Evolutionary conservation across 1,140 invertebrate species (phyloP).

Genomic region (Pygmarrhopalites habei): DNA sequence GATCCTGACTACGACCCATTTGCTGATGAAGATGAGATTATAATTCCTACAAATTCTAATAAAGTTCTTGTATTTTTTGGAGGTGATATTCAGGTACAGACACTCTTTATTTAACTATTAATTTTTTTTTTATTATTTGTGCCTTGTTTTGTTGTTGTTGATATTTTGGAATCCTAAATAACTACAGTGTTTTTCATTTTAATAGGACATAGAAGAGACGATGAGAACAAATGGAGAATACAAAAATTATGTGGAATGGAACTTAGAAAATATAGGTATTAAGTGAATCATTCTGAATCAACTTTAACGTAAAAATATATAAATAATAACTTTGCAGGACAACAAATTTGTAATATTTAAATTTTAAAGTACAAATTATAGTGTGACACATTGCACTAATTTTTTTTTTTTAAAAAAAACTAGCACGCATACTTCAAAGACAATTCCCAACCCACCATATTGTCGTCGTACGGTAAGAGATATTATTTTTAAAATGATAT

Average conservation of each 20-base stretch:
- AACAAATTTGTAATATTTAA: no score
- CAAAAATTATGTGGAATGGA: constrained; percentile 25
- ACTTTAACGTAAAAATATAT: no score
- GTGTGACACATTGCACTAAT: no score
- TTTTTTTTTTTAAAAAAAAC: constrained; percentile 41
- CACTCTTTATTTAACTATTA: constrained; percentile 9
- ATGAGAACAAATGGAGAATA: constrained; percentile 33
- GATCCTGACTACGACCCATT: constrained; percentile 14
- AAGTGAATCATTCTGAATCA: no score
- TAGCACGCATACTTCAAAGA: constrained; percentile 54
- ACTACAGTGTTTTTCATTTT: neutral
- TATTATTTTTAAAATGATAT: no score
- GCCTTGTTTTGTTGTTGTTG: neutral
- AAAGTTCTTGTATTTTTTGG: constrained; percentile 69
- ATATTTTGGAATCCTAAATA: neutral
- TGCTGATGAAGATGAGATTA: constrained; percentile 1
- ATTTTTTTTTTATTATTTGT: no score
- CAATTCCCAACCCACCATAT: constrained; percentile 64
- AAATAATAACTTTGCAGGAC: no score
- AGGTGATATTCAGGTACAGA: constrained; percentile 71
- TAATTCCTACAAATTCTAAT: neutral
- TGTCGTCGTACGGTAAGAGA: constrained; percentile 64
- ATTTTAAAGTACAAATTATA: no score
- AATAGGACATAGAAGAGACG: constrained; percentile 67
- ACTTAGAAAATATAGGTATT: constrained; percentile 19